Evolutionary conservation across 2,888 invertebrate genomes (phyloP).

Genomic region (Caenorhabditis afra): DNA sequence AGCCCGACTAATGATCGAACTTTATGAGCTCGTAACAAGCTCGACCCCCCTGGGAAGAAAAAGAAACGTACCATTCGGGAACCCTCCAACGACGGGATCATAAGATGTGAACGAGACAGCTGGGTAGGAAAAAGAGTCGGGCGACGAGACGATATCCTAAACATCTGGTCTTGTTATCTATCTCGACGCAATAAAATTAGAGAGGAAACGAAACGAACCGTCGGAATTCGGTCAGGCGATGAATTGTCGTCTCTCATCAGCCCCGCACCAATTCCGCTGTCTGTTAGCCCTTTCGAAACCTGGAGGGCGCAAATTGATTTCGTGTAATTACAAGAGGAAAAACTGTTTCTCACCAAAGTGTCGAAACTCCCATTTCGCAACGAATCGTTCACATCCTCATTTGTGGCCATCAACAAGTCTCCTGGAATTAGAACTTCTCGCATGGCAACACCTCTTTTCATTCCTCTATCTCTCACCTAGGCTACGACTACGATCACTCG

Average conservation of each 20-base stretch:
- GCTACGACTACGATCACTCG: conserved; percentile 40
- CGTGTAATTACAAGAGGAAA: conserved; percentile 5
- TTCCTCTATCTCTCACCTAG: conserved; percentile 6
- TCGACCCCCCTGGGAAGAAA: background rate
- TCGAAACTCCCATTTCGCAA: conserved; percentile 53
- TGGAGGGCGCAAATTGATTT: conserved; percentile 5
- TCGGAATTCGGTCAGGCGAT: conserved; percentile 49
- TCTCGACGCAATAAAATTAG: conserved; percentile 1
- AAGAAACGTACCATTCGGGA: conserved; percentile 32
- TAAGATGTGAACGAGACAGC: conserved; percentile 41
- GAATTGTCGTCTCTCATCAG: conserved; percentile 45
- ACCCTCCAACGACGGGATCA: conserved; percentile 20
- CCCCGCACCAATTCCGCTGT: conserved; percentile 57
- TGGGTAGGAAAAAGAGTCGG: conserved; percentile 38
- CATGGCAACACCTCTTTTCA: background rate
- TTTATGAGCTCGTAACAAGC: too few relatives aligned
- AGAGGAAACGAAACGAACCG: conserved; percentile 24
- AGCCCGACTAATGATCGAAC: too few relatives aligned
- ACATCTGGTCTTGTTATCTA: conserved; percentile 3
- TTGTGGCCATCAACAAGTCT: conserved; percentile 35
- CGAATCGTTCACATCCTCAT: conserved; percentile 23
- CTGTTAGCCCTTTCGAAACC: conserved; percentile 51
- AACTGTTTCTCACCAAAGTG: conserved; percentile 34
- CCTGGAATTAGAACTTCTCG: conserved; percentile 18
- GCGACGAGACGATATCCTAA: conserved; percentile 43